Base-by-base conservation (phyloP, 2,888 invertebrate species). In the Argyra leucocephala region DNA sequence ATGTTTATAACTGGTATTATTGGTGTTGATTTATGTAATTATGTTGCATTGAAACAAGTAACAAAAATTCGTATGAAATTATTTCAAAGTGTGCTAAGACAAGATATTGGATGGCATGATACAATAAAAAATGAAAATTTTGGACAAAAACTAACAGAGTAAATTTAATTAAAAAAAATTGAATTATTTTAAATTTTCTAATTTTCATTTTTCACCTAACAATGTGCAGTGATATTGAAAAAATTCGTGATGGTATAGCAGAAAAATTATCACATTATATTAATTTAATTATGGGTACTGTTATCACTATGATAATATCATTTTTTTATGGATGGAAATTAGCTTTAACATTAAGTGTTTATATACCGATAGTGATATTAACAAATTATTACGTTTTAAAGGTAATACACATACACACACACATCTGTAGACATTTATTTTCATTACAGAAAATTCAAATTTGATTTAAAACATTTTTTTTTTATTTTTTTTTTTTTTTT, bases 301-400 rank as follows among this genome's bases (percentile, higher is more conserved):
- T 79, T 21, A 76, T 90, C 86, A 78, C 83, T 83, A 74, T 82
- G 84, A 74, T 83, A 84, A 85, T 90, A 64, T 90, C 92, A 0
- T 87, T 94, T 75, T 79, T 83, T 0, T 89, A 90, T 74, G 93
- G 93, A 62, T 94, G 93, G 93, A 87, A 92, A 75, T 81, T 95
- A 63, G 92, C 94, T 0, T 78, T 92, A 36, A 89, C 93, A 61
- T 88, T 93, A 63, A 80, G 93, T 69, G 84, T 89, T 6, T 87
- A 90, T 64, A 86, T 90, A 24, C 94, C 94, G 0, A 77, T 93
- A 61, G 84, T 93, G 24, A 88, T 90, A 10, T 81, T 85, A 4
- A 83, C 89, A 15, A 90, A 91, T 22, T 88, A 86, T 22, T 77
- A 90, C 26, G 88, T 93, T 60, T 87, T 90, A 15, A 89, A 87